Conservation (phyloP, 2,113 vertebrate species). For the Campylomormyrus numenius region DNA sequence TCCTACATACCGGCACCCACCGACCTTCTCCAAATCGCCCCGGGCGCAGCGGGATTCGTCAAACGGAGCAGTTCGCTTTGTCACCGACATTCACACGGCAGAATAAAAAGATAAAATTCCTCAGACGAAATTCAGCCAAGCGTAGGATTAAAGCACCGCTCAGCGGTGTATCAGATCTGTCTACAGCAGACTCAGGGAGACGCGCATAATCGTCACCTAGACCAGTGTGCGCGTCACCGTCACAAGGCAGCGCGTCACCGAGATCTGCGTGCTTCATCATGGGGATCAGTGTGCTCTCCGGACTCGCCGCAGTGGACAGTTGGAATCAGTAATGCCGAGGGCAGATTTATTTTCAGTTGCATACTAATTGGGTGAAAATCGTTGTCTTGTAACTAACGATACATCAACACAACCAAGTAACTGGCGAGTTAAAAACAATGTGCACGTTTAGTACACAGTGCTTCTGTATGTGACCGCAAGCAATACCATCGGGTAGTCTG, state of each 20-base stretch:
- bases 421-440: background rate
- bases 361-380: background rate
- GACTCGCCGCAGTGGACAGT: background rate
- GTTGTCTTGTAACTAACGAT: background rate
- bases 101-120: background rate
- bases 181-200: background rate
- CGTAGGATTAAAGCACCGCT: slow-evolving; percentile 1
- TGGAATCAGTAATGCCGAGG: background rate
- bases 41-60: background rate
- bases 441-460: background rate
- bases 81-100: background rate
- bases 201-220: background rate
- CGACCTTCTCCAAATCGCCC: background rate
- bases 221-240: background rate
- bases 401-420: background rate
- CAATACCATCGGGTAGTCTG: background rate
- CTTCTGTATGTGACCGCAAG: background rate
- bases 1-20: slow-evolving; percentile 9
- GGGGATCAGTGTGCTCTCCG: background rate
- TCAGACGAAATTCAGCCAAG: background rate
- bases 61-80: background rate
- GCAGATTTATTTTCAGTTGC: background rate
- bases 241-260: background rate
- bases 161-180: background rate
- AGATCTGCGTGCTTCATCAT: slow-evolving; percentile 14